These are phyloP conservation scores for Macaria liturata DNA, from an alignment of 2,888 invertebrate genomes.

Conservation along the genomic window DNA sequence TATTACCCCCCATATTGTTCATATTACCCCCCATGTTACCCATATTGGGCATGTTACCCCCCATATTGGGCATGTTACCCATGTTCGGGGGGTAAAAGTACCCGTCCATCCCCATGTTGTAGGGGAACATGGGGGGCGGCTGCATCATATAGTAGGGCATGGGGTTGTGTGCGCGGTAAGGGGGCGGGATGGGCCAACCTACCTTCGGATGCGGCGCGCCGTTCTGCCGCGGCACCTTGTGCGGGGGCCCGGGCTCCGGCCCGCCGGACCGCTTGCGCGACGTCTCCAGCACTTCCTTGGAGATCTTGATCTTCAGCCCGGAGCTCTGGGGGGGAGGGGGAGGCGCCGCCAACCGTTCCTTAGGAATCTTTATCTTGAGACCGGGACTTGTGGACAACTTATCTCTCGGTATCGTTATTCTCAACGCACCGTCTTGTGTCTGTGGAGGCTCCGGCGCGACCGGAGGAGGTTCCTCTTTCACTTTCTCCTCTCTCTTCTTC, in stretches of 20 bases:
- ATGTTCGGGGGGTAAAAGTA: slow-evolving; percentile 46
- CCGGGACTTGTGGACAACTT: slow-evolving; percentile 76
- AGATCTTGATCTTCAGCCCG: slow-evolving; percentile 90
- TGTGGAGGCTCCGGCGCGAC: slow-evolving; percentile 35
- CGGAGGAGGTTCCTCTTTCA: slow-evolving; percentile 44
- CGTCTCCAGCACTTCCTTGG: slow-evolving; percentile 87
- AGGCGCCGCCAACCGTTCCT: slow-evolving; percentile 86
- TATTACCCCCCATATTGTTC: slow-evolving; percentile 1
- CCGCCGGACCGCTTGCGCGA: slow-evolving; percentile 59
- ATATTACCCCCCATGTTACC: slow-evolving; percentile 6
- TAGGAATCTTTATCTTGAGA: slow-evolving; percentile 92
- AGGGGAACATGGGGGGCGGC: slow-evolving; percentile 59
- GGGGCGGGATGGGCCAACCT: slow-evolving; percentile 71
- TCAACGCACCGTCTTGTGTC: slow-evolving; percentile 54
- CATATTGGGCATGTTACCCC: slow-evolving; percentile 50
- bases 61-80: slow-evolving; percentile 29
- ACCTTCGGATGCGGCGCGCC: slow-evolving; percentile 71
- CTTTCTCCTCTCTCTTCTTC: slow-evolving; percentile 61
- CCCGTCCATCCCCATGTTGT: neutral
- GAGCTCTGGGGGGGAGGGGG: slow-evolving; percentile 69
- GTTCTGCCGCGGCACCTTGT: slow-evolving; percentile 67
- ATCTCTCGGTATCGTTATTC: slow-evolving; percentile 75
- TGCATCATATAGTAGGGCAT: slow-evolving; percentile 70
- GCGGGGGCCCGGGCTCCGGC: slow-evolving; percentile 53
- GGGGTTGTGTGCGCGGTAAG: slow-evolving; percentile 49